Evolutionary conservation across 2,797 vertebrate species (phyloP), one percentile per base, ranked within the genome.

Genomic region (Rallus crepitans): DNA sequence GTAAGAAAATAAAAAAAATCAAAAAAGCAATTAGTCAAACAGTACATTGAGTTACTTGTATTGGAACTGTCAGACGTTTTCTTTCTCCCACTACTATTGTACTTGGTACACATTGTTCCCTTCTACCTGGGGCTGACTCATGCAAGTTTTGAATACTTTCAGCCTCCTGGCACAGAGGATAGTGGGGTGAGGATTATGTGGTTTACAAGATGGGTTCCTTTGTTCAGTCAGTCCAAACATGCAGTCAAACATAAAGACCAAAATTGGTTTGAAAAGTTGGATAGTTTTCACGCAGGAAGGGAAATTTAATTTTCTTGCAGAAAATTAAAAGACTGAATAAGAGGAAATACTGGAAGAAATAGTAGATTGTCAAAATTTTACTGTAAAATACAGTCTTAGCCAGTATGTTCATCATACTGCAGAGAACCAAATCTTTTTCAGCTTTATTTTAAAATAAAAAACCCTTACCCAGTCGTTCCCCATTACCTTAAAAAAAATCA

Each of bases 381-480:
- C 4, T 76, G 15, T 57, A 15, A 30, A 72, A 39, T 3, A 0
- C 13, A 35, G 6, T 15, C 31, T 56, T 16, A 39, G 18, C 40
- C 15, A 53, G 10, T 9, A 11, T 7, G 3, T 87, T 70, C 33
- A 7, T 21, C 7, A 4, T 6, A 19, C 11, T 3, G 6, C 5
- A 3, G 13, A 66, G 73, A 69, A 52, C 7, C 59, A 42, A 80
- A 82, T 39, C 15, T 18, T 63, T 72, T 40, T 35, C 7, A 24
- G 15, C 5, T 73, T 61, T 23, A 11, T 40, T 69, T 61, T 48
- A 12, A 70, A 60, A 11, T 30, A 21, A 65, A 27, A 20, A 2
- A 0, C 2, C 8, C 8, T 42, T 27, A 25, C 3, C 12, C 4
- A 14, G 15, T 24, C 20, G 5, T 12, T 66, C 3, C 1, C 16